Conservation (phyloP, 37 sponge, comb jelly and placozoan species). For the Mnemiopsis leidyi region DNA sequence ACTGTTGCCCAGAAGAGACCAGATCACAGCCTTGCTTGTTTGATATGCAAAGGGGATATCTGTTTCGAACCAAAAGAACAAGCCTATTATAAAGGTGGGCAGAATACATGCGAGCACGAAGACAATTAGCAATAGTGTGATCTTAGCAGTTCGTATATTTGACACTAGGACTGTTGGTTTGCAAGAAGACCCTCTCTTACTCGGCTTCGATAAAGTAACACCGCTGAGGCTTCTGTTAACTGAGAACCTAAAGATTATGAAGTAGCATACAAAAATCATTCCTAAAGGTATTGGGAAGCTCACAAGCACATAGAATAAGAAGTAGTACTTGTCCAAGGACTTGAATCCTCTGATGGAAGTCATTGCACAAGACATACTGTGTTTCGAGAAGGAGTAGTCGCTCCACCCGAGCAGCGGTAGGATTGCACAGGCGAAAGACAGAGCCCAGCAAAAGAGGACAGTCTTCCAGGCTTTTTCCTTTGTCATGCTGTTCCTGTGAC, state of each 20-base stretch:
- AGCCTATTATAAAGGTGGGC: not conserved
- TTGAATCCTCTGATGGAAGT: not conserved
- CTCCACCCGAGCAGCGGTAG: conserved; percentile 43
- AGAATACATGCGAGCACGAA: conserved; percentile 42
- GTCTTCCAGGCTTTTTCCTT: not conserved
- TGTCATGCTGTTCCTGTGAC: conserved; percentile 40
- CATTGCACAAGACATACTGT: conserved; percentile 65
- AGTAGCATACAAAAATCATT: conserved; percentile 32
- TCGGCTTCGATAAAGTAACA: not conserved
- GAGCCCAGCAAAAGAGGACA: conserved; percentile 24
- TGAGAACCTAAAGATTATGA: not conserved
- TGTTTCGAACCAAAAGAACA: conserved; percentile 35
- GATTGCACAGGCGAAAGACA: conserved; percentile 7
- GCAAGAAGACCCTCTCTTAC: not conserved
- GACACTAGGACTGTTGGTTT: not conserved
- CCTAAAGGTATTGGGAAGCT: conserved; percentile 11
- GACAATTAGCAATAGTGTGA: conserved; percentile 16
- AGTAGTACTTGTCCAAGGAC: conserved; percentile 31
- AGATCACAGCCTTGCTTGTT: conserved; percentile 39
- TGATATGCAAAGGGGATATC: conserved; percentile 6
- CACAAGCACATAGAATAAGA: conserved; percentile 52
- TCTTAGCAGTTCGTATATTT: conserved; percentile 63
- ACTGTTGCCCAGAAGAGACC: conserved; percentile 43
- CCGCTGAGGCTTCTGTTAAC: not conserved
- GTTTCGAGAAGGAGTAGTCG: conserved; percentile 24